These are phyloP conservation scores for Temnothorax curvispinosus DNA, from an alignment of 1,140 invertebrate species.

Conservation along the genomic window DNA sequence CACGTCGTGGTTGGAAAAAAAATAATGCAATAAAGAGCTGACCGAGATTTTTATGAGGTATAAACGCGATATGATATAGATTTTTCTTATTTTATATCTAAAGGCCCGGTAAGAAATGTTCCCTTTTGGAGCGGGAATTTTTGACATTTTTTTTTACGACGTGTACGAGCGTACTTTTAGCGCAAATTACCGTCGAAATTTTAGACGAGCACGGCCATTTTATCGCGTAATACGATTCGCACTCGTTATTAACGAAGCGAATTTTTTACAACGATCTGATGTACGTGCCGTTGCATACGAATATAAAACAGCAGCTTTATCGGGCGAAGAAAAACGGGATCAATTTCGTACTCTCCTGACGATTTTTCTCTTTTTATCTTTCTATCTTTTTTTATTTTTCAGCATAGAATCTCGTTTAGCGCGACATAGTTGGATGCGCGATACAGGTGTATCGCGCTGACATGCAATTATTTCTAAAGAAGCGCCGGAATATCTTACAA, in stretches of 20 bases:
- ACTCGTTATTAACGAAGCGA: conserved; percentile 34
- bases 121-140: neutral
- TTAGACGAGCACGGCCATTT: neutral
- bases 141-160: conserved; percentile 12
- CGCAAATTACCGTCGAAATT: neutral
- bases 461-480: conserved; percentile 4
- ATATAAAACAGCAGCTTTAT: neutral
- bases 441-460: neutral
- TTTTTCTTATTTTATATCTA: neutral
- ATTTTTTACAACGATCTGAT: conserved; percentile 15
- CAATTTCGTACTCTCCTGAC: neutral
- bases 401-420: conserved; percentile 6
- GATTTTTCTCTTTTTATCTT: neutral
- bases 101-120: neutral
- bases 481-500: neutral
- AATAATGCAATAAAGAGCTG: conserved; percentile 39
- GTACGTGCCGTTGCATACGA: conserved; percentile 30
- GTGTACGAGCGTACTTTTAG: neutral
- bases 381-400: neutral
- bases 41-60: conserved; percentile 29
- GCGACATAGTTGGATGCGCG: neutral
- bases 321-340: conserved; percentile 15
- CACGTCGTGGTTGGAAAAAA: neutral
- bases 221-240: conserved; percentile 23
- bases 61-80: conserved; percentile 14